Percentiles rank a stretch among this genome's conserved stretches.
Evolutionary conservation across 1,140 invertebrate genomes (phyloP).

Genomic region (Ips nitidus): DNA sequence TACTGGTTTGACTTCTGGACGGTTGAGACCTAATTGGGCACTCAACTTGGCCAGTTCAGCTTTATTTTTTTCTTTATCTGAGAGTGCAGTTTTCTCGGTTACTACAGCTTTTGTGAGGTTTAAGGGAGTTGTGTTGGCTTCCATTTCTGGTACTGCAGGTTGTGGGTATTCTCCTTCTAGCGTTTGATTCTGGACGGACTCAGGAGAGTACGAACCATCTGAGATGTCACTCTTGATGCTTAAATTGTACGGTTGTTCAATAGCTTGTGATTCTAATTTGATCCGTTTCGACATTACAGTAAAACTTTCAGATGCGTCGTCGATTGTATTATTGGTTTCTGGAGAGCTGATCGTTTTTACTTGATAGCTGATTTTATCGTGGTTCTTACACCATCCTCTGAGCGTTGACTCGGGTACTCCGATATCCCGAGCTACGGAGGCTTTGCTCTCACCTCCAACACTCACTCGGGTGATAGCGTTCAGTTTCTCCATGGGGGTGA

Average conservation of each 20-base stretch:
- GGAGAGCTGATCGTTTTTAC: conserved; percentile 60
- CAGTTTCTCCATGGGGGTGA: conserved; percentile 75
- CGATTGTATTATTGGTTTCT: background rate
- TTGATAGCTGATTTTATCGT: conserved; percentile 73
- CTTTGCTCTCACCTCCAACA: conserved; percentile 79
- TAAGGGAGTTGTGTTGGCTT: conserved; percentile 29
- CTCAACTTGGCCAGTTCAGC: conserved; percentile 48
- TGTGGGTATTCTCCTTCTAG: conserved; percentile 10
- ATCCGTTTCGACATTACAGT: conserved; percentile 46
- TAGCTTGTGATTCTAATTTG: conserved; percentile 53
- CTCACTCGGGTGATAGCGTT: conserved; percentile 77
- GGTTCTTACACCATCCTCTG: conserved; percentile 82
- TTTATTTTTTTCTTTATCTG: conserved; percentile 42
- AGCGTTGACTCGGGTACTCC: conserved; percentile 81
- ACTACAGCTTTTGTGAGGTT: background rate
- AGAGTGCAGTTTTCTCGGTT: background rate
- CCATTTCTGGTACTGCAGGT: conserved; percentile 14
- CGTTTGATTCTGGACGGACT: conserved; percentile 41
- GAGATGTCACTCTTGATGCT: conserved; percentile 44
- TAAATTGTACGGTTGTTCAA: conserved; percentile 51
- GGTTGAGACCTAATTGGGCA: conserved; percentile 48
- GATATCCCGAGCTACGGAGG: conserved; percentile 77
- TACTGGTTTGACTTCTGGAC: conserved; percentile 46
- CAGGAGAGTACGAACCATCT: conserved; percentile 41
- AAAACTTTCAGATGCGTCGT: background rate